Base-by-base conservation (phyloP, 2,113 vertebrate species). In the Phainopepla nitens region DNA sequence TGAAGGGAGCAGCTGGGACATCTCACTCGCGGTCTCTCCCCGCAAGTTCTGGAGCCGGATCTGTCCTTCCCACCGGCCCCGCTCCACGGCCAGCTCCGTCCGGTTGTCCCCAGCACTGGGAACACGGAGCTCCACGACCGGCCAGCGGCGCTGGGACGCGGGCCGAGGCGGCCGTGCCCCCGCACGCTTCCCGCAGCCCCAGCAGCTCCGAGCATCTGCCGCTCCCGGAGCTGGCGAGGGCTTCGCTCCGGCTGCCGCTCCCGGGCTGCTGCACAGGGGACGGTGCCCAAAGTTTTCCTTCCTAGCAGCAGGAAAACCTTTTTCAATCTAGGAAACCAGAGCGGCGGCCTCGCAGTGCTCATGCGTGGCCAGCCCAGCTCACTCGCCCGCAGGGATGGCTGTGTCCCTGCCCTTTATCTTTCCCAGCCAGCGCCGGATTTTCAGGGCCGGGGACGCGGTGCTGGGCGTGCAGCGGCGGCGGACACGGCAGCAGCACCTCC, bases 241-340 rank as follows among this genome's bases (percentile, higher is more conserved):
- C n/a, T 87, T 16, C 4, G 66, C 94, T 89, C 51, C 7, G 25
- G 61, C 65, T 44, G 73, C 76, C 17, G 39, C 71, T 76, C 36
- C 15, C 73, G 13, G 42, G 31, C 50, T 66, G 85, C 93, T 35
- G 56, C 65, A 27, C 29, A 3, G 69, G 58, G 50, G 80, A 76
- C 54, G 18, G 36, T 86, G 91, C 76, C 91, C 80, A 94, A 89
- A 96, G 69, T 96, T 94, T 39, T 92, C 91, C 72, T 69, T 91
- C 64, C 95, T 20, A 68, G 60, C 29, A 49, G 87, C 95, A 31
- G 81, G 70, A 61, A 91, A 94, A 75, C 24, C 69, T 89, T 91
- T 83, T 94, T 73, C 53, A 42, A 42, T 13, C 0, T 5, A 27
- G 45, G 39, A 15, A 73, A 45, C 0, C 76, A 3, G 27, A 47